These are phyloP conservation scores for Agrypnus murinus DNA, from an alignment of 2,888 invertebrate species.

Conservation along the genomic window DNA sequence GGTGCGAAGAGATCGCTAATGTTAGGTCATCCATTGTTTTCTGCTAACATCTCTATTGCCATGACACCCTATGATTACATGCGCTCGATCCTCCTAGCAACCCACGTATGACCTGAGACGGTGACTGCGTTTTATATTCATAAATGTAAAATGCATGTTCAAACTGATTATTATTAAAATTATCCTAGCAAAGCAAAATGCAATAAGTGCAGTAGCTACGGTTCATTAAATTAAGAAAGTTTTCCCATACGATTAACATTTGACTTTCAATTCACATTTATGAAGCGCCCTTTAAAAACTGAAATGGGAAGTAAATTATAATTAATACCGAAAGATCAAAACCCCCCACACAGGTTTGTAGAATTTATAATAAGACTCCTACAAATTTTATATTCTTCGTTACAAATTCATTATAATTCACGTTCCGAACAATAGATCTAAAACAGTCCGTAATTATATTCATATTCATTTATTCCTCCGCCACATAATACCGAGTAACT, in stretches of 20 bases:
- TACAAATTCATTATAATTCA: constrained; percentile 32
- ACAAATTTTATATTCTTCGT: constrained; percentile 34
- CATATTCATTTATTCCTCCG: constrained; percentile 29
- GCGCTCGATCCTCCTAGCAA: constrained; percentile 55
- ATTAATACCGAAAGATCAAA: constrained; percentile 31
- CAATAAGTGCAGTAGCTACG: neutral
- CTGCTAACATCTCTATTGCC: constrained; percentile 62
- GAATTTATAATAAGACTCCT: constrained; percentile 37
- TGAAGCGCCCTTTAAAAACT: neutral
- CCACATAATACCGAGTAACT: neutral
- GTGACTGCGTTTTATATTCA: constrained; percentile 30
- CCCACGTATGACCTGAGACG: constrained; percentile 54
- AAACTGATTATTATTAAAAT: constrained; percentile 11
- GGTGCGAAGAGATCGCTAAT: constrained; percentile 55
- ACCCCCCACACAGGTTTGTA: constrained; percentile 38
- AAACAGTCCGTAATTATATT: constrained; percentile 36
- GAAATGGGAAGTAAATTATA: constrained; percentile 29
- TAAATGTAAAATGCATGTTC: constrained; percentile 8
- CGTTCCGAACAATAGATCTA: constrained; percentile 42
- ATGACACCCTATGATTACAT: constrained; percentile 61
- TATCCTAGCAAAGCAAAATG: constrained; percentile 9
- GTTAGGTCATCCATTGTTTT: constrained; percentile 61
- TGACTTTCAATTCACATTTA: neutral
- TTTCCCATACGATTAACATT: no score
- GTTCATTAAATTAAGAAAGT: neutral